A percentile compares a stretch with the other conserved stretches of the same genome.
Evolutionary conservation across 2,888 invertebrate genomes (phyloP).

Genomic region (Ectobius pallidus): DNA sequence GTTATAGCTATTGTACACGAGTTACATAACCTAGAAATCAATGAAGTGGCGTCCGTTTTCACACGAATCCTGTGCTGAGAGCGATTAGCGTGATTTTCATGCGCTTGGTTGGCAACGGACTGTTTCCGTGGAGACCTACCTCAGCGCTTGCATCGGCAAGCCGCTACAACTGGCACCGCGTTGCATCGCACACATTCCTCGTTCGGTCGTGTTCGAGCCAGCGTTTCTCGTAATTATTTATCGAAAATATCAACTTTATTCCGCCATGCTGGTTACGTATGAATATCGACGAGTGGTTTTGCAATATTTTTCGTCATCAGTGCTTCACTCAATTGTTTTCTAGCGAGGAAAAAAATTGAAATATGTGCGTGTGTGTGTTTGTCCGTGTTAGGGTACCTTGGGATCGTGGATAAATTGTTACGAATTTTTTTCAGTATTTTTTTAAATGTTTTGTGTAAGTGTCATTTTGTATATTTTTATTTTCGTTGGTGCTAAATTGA

Average conservation of each 20-base stretch:
- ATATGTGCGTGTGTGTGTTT: background rate
- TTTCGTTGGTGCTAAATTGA: too few relatives aligned
- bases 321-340: background rate
- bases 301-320: too few relatives aligned
- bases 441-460: too few relatives aligned
- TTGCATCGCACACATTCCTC: background rate
- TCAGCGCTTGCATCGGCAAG: background rate
- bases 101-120: background rate
- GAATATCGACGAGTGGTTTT: background rate
- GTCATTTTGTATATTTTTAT: too few relatives aligned
- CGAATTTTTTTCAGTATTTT: too few relatives aligned
- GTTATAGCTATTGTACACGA: too few relatives aligned
- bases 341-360: background rate
- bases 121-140: background rate
- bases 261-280: background rate
- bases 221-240: background rate
- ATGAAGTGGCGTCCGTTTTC: too few relatives aligned
- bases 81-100: background rate
- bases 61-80: too few relatives aligned
- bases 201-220: background rate
- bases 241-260: background rate
- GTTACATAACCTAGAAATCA: too few relatives aligned
- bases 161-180: conserved; percentile 18
- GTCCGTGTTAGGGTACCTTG: background rate
- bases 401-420: conserved; percentile 10